Evolutionary conservation across 2,113 vertebrate species (phyloP).

Genomic region (Heloderma charlesbogerti): DNA sequence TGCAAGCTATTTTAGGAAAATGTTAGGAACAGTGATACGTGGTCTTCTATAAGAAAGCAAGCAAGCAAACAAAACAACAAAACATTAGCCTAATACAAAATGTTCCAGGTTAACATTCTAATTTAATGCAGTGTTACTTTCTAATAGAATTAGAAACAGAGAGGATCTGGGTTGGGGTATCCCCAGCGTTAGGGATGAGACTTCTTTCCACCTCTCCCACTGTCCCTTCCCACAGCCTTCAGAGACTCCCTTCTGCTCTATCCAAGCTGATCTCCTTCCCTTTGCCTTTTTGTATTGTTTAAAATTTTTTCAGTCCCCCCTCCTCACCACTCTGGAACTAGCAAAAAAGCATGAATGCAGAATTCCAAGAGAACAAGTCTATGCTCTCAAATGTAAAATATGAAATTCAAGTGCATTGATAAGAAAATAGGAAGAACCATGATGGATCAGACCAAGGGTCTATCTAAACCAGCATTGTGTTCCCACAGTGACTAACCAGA

Average conservation of each 20-base stretch:
- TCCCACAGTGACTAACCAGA: too few species aligned
- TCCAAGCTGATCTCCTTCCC: not conserved
- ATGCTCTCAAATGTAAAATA: not conserved
- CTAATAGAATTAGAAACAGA: not conserved
- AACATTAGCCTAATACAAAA: not conserved
- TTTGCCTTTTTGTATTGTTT: not conserved
- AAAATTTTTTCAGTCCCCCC: not conserved
- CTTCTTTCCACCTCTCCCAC: not conserved
- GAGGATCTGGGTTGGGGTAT: not conserved
- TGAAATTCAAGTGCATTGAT: too few species aligned
- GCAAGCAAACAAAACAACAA: not conserved
- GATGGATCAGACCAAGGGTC: too few species aligned
- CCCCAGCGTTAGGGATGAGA: not conserved
- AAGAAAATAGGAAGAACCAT: too few species aligned
- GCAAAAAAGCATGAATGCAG: not conserved
- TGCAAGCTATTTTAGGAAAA: conserved; percentile 32
- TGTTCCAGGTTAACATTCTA: conserved; percentile 24
- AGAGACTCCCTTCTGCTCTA: not conserved
- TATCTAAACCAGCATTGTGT: too few species aligned
- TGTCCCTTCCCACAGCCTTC: not conserved
- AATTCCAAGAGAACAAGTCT: not conserved
- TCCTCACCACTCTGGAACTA: not conserved
- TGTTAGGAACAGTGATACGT: not conserved
- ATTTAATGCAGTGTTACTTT: not conserved
- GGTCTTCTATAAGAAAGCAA: not conserved